A percentile compares a stretch with the other conserved stretches of the same genome.
phyloP scores from a whole-genome alignment of 2,113 vertebrate species.

The Cygnus atratus region DNA sequence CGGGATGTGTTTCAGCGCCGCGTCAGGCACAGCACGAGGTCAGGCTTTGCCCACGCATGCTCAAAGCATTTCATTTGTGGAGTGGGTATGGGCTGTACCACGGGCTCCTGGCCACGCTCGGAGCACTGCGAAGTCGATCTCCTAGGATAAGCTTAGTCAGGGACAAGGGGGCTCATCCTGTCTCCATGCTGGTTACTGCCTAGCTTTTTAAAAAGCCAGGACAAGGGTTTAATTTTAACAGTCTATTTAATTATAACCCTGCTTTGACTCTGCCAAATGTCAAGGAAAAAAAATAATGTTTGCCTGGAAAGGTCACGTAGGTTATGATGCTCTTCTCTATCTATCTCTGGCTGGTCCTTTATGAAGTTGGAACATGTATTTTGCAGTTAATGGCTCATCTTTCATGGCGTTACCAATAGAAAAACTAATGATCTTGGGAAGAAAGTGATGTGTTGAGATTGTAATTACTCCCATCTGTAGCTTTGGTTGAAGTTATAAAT shows the following conservation, averaged over 20 bases:
- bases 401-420: neutral
- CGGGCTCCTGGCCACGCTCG: neutral
- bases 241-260: neutral
- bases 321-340: neutral
- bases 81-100: rapidly evolving
- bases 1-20: neutral
- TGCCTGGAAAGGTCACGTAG: neutral
- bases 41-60: neutral
- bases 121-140: neutral
- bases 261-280: neutral
- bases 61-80: neutral
- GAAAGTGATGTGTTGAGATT: neutral
- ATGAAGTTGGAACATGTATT: neutral
- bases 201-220: neutral
- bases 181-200: neutral
- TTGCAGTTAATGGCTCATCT: neutral
- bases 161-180: neutral
- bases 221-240: neutral
- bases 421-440: neutral
- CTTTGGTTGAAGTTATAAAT: conserved; percentile 22
- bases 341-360: neutral
- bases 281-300: neutral
- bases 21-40: neutral
- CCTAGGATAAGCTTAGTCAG: neutral
- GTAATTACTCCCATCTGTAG: conserved; percentile 2